Conservation (phyloP, 1,140 invertebrate genomes). For the Adoxophyes honmai region DNA sequence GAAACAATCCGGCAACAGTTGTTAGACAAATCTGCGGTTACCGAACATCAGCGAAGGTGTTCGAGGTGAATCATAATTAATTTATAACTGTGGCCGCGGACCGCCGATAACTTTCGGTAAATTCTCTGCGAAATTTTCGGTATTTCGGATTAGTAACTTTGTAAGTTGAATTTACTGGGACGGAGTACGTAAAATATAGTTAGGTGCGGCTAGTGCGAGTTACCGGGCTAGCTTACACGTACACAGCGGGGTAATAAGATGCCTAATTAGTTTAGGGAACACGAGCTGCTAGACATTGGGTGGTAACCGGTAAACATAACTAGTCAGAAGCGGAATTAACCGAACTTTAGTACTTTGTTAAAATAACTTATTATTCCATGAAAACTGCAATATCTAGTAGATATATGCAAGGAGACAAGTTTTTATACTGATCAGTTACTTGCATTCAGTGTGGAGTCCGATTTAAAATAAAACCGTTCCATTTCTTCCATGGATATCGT, state of each 20-base stretch:
- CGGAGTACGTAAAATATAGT: neutral
- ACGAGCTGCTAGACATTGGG: neutral
- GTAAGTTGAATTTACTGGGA: slow-evolving; percentile 7
- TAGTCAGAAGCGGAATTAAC: slow-evolving; percentile 3
- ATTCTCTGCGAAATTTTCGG: neutral
- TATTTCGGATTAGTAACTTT: neutral
- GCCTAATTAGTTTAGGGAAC: slow-evolving; percentile 3
- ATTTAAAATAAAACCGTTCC: too few relatives aligned
- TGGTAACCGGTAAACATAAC: neutral
- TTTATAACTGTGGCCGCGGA: slow-evolving; percentile 40
- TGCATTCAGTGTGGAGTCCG: too few relatives aligned
- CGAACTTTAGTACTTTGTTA: too few relatives aligned
- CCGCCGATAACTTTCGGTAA: slow-evolving; percentile 35
- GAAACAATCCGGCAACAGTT: neutral
- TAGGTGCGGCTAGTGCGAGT: neutral
- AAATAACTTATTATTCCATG: too few relatives aligned
- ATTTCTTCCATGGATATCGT: too few relatives aligned
- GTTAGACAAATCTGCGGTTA: slow-evolving; percentile 9
- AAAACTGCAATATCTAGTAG: too few relatives aligned
- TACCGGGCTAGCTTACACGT: neutral
- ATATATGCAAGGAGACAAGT: too few relatives aligned
- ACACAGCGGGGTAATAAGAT: slow-evolving; percentile 10
- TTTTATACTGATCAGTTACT: too few relatives aligned
- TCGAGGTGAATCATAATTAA: slow-evolving; percentile 49
- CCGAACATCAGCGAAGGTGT: slow-evolving; percentile 21